Evolutionary conservation across 2,797 vertebrate species (phyloP), one percentile per base, ranked within the genome.

Genomic region (Lacerta viridis): DNA sequence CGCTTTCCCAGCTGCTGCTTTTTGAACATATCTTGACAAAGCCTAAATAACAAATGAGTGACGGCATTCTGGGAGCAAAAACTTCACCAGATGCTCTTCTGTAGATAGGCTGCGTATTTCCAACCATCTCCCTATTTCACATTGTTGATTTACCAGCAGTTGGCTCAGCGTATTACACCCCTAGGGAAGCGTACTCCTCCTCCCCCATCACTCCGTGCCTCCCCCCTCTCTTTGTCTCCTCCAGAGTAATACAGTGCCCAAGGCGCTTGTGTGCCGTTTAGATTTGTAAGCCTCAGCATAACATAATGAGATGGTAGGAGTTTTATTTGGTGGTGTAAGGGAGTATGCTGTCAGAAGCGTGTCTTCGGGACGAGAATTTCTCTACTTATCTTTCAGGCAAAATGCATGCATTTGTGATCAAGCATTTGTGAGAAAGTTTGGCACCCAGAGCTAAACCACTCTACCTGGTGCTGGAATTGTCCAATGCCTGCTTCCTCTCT

Each of bases 141-240:
- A 64, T 90, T 94, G 89, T 83, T 88, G 85, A 83, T 92, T 92
- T 91, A n/a, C 83, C 46, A 89, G 46, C 5, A 69, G 59, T 84
- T 91, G 33, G 5, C 61, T 94, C 69, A 77, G 71, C 0, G 25
- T 69, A 50, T 18, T 92, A 23, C 3, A 74, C 9, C 91, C 92
- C 74, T 43, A 86, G 87, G 82, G 88, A 83, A 88, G 3, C 36
- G 9, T 13, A 81, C 33, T 0, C 76, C 71, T 80, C 76, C 46
- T 50, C 20, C 18, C 41, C 39, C 43, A 41, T n/a, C 27, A 39
- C 15, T 43, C 66, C 11, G 36, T 17, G 10, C 17, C 15, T 13
- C 29, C 25, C 59, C 27, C 17, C 4, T 17, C n/a, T 72, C n/a
- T 72, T 25, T 69, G 55, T 77, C 75, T 85, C 76, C 64, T 76